Evolutionary conservation across 2,888 invertebrate species (phyloP).

Genomic region (Himalopsyche japonica): DNA sequence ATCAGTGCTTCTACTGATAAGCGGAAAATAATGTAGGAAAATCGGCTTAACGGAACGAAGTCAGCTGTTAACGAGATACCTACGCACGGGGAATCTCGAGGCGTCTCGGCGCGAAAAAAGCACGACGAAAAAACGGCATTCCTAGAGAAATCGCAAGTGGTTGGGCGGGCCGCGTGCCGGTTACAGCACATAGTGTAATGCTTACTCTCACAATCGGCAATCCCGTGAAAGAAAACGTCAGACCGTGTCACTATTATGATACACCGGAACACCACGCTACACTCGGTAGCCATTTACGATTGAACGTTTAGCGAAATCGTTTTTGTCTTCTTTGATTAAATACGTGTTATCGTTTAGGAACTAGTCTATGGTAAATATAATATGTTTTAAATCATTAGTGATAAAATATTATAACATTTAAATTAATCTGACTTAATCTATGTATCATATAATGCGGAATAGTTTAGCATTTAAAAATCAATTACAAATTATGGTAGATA

Average conservation of each 20-base stretch:
- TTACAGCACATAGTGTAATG: background rate
- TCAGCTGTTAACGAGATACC: background rate
- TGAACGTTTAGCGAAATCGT: too few species aligned
- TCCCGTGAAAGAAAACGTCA: background rate
- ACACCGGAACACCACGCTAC: background rate
- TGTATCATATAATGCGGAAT: too few species aligned
- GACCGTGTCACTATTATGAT: background rate
- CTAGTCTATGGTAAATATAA: too few species aligned
- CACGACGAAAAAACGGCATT: background rate
- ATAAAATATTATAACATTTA: too few species aligned
- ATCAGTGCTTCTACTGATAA: background rate
- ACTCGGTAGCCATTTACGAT: too few species aligned
- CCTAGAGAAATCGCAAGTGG: background rate
- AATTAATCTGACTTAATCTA: too few species aligned
- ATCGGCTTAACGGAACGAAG: background rate
- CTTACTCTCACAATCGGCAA: background rate
- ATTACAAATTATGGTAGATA: too few species aligned
- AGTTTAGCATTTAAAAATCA: too few species aligned
- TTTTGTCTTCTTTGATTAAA: too few species aligned
- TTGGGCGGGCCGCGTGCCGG: background rate
- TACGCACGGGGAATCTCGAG: background rate
- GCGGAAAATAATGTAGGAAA: background rate
- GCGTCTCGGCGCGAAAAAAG: background rate
- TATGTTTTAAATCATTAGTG: too few species aligned
- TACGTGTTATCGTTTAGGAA: too few species aligned